Conservation (phyloP, 2,113 vertebrate species). For the Rhabdornis inornatus region DNA sequence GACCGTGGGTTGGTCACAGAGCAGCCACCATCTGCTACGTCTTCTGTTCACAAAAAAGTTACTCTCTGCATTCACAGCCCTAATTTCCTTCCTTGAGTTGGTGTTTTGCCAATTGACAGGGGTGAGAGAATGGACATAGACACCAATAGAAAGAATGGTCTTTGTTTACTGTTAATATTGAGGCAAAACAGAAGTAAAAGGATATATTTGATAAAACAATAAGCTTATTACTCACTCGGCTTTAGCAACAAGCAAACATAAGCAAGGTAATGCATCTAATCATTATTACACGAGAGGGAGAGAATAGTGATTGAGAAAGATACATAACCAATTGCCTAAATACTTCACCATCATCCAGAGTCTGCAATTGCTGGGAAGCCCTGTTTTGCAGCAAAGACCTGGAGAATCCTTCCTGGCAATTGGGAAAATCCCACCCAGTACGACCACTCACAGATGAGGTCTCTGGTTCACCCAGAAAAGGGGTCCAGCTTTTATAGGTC, state of each 20-base stretch:
- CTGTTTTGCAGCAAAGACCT: rapidly evolving
- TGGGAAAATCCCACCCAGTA: too few species aligned
- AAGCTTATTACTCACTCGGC: too few species aligned
- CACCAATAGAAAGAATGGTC: background rate
- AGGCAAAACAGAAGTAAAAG: background rate
- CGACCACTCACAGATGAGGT: background rate
- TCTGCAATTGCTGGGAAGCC: background rate
- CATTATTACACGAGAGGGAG: too few species aligned
- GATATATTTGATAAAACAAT: too few species aligned
- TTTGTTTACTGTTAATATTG: background rate
- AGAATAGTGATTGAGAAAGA: background rate
- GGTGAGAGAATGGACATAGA: background rate
- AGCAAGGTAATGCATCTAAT: too few species aligned
- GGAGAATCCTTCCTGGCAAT: background rate
- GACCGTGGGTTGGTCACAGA: rapidly evolving
- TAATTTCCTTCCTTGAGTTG: background rate
- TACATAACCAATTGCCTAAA: background rate
- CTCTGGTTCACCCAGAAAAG: background rate
- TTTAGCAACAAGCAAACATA: too few species aligned
- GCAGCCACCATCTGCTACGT: background rate
- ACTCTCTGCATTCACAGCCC: background rate
- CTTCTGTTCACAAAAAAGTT: background rate
- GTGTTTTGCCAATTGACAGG: background rate
- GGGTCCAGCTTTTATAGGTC: background rate
- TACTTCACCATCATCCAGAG: background rate